A percentile compares a stretch with the other conserved stretches of the same genome.
Evolutionary conservation across 2,888 invertebrate genomes (phyloP).

Genomic region (Drosophila cracens): DNA sequence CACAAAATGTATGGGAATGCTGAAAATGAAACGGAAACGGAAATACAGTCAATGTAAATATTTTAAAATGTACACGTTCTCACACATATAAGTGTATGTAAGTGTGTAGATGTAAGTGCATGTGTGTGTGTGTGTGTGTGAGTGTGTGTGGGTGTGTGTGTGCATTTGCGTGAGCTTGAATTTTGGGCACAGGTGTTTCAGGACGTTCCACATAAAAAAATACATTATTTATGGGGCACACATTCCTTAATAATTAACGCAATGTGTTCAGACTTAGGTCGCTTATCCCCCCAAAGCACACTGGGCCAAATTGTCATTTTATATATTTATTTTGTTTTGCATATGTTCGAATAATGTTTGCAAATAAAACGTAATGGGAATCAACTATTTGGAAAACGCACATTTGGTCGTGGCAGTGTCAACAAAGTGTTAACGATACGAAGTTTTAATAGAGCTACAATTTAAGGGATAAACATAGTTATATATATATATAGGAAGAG

Average conservation of each 20-base stretch:
- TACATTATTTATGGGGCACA: slow-evolving; percentile 49
- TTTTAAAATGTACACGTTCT: slow-evolving; percentile 40
- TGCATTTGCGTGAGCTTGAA: slow-evolving; percentile 5
- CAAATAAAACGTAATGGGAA: background rate
- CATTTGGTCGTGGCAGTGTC: background rate
- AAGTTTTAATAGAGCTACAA: background rate
- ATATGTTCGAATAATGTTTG: background rate
- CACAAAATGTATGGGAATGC: slow-evolving; percentile 42
- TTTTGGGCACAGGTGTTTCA: slow-evolving; percentile 45
- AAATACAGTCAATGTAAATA: slow-evolving; percentile 58
- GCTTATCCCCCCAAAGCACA: slow-evolving; percentile 15
- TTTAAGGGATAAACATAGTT: background rate
- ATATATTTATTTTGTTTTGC: background rate
- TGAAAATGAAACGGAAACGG: slow-evolving; percentile 42
- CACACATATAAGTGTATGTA: slow-evolving; percentile 6
- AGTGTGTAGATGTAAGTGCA: background rate
- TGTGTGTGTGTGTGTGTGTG: slow-evolving; percentile 1
- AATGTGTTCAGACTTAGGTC: slow-evolving; percentile 46
- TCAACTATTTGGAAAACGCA: background rate
- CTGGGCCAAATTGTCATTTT: background rate
- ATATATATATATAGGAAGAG: background rate
- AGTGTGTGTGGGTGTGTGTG: slow-evolving; percentile 2
- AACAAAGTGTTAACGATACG: background rate
- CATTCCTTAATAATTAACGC: slow-evolving; percentile 52
- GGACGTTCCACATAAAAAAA: slow-evolving; percentile 33